Base-by-base conservation (phyloP, 2,113 vertebrate genomes). In the Felis chaus region DNA sequence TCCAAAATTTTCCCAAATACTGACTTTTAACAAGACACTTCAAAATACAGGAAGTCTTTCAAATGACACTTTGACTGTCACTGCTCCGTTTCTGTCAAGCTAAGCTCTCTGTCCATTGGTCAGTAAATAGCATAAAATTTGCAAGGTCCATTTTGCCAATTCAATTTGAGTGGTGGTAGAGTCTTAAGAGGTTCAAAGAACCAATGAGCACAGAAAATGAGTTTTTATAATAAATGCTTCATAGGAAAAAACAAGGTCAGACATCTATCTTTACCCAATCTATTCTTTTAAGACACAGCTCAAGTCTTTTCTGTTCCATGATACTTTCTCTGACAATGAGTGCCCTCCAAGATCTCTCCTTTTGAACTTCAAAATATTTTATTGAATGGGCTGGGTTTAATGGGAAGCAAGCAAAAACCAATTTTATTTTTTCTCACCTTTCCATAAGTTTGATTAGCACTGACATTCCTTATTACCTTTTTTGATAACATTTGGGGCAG, bases 201-300 rank as follows among this genome's bases (percentile, higher is more conserved):
- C 89, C 85, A 95, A 86, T 63, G 82, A 96, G 81, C 82, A 89
- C 61, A 95, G 85, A 93, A 97, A 97, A 97, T 95, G 89, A 95
- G 78, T 29, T 96, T 95, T 55, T 97, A 29, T 89, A 78, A 79
- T 96, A 96, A 97, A 95, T 82, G 45, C 11, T 89, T 96, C 78
- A 84, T 41, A 57, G 39, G 45, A 53, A 97, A 97, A 81, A 96
- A 89, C 89, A 95, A 96, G 79, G 92, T 94, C 78, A 65, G 45
- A 89, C 66, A 85, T 93, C 69, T 84, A 61, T 68, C 84, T 68
- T 36, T 48, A 53, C 87, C 55, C 45, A 68, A 11, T 19, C 9
- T 15, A 33, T 10, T 25, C 50, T 88, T 97, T 81, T 48, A 93
- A 94, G 48, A 87, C 41, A 53, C 6, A 81, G 39, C 3, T 39